Evolutionary conservation across 2,888 invertebrate genomes (phyloP).

Genomic region (Notodonta dromedarius): DNA sequence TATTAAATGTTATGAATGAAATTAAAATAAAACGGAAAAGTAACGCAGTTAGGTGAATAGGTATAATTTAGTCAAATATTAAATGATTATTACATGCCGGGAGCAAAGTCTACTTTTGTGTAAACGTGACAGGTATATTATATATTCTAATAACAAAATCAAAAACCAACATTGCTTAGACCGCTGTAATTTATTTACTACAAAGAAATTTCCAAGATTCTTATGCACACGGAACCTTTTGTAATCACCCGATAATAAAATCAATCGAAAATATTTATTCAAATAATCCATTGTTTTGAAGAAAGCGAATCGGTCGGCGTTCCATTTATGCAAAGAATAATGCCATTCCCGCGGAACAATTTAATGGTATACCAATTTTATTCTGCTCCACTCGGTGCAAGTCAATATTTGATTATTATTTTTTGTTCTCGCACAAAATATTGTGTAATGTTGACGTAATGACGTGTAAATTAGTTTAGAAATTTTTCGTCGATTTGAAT

Average conservation of each 20-base stretch:
- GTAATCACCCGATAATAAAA: neutral
- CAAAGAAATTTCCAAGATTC: neutral
- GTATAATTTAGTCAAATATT: too few relatives aligned
- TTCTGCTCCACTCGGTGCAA: constrained; percentile 20
- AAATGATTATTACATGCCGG: too few relatives aligned
- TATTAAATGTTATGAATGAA: neutral
- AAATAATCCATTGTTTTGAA: constrained; percentile 33
- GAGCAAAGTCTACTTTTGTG: too few relatives aligned
- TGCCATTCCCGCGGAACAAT: constrained; percentile 29
- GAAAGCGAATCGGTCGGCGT: constrained; percentile 21
- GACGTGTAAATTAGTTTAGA: constrained; percentile 37
- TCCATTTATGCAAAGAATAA: constrained; percentile 9
- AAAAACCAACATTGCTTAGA: too few relatives aligned
- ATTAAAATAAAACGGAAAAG: neutral
- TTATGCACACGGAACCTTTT: neutral
- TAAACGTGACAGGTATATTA: too few relatives aligned
- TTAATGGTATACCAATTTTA: constrained; percentile 30
- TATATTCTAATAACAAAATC: too few relatives aligned
- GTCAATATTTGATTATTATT: constrained; percentile 30
- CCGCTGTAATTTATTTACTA: too few relatives aligned
- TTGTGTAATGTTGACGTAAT: constrained; percentile 31
- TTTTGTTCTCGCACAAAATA: constrained; percentile 31
- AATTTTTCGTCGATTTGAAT: constrained; percentile 29
- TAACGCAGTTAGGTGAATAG: too few relatives aligned
- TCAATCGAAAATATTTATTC: constrained; percentile 22